Evolutionary conservation across 2,113 vertebrate genomes (phyloP).

Genomic region (Larimichthys crocea): DNA sequence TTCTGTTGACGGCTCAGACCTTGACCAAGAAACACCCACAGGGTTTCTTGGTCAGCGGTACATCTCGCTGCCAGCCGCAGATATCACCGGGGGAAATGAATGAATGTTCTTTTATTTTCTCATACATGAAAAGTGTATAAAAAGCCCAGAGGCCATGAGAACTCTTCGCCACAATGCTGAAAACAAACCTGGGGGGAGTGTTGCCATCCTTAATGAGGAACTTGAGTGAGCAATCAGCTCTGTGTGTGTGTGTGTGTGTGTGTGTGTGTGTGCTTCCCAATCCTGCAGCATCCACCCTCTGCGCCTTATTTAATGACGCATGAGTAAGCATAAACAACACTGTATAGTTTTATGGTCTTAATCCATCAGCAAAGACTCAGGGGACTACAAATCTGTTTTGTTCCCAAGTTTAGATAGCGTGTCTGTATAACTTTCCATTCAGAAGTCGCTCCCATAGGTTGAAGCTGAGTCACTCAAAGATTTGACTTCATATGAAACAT

Average conservation of each 20-base stretch:
- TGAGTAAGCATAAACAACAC: constrained; percentile 28
- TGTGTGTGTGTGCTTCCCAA: neutral
- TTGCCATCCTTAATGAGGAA: constrained; percentile 12
- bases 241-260: neutral
- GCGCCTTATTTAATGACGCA: constrained; percentile 12
- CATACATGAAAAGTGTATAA: constrained; percentile 20
- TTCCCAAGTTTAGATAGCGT: neutral
- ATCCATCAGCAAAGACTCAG: constrained; percentile 24
- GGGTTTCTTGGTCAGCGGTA: neutral
- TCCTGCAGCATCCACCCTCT: constrained; percentile 14
- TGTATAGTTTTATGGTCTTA: constrained; percentile 44
- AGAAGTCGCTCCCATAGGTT: neutral
- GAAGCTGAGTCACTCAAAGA: neutral
- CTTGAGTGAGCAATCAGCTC: constrained; percentile 22
- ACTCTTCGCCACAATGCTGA: neutral
- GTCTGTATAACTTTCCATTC: neutral
- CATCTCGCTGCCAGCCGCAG: neutral
- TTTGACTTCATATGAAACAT: neutral
- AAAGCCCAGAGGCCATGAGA: constrained; percentile 36
- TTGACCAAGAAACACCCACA: constrained; percentile 1
- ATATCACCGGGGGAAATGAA: constrained; percentile 21
- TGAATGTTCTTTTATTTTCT: constrained; percentile 21
- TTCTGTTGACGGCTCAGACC: constrained; percentile 14
- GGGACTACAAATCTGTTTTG: constrained; percentile 1
- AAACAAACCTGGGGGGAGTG: neutral